phyloP scores from a whole-genome alignment of 2,797 vertebrate species.

The Apogon hyalosoma region DNA sequence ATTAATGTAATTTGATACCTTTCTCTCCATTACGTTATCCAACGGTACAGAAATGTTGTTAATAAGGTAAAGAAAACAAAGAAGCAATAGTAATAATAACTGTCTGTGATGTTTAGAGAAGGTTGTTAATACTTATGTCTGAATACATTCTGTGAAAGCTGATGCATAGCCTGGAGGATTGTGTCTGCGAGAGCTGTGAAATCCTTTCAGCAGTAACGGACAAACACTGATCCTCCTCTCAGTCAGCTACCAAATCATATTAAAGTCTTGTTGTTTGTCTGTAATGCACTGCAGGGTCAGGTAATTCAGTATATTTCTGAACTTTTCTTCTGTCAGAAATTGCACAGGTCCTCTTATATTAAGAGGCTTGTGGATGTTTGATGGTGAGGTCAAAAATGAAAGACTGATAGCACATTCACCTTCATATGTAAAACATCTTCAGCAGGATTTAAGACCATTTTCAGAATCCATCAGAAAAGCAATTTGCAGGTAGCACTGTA shows the following conservation, averaged over 20 bases:
- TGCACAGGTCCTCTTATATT: conserved; percentile 16
- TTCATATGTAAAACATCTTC: conserved; percentile 10
- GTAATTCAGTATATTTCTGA: conserved; percentile 47
- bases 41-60: background rate
- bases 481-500: background rate
- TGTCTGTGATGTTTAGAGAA: no score
- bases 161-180: background rate
- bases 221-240: conserved; percentile 1
- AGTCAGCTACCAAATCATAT: background rate
- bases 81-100: no score
- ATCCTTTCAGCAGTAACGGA: background rate
- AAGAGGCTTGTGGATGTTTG: conserved; percentile 16
- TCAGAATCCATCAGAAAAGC: background rate
- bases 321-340: conserved; percentile 42
- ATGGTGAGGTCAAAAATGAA: conserved; percentile 32
- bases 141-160: no score
- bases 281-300: conserved; percentile 23
- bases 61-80: no score
- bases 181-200: conserved; percentile 2
- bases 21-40: background rate
- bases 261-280: conserved; percentile 20
- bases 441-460: background rate
- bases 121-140: no score
- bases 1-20: background rate
- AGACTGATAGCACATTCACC: conserved; percentile 5